A percentile compares a stretch with the other conserved stretches of the same genome.
These are phyloP conservation scores for Urophycis tenuis DNA, from an alignment of 2,797 vertebrate genomes.

Conservation along the genomic window DNA sequence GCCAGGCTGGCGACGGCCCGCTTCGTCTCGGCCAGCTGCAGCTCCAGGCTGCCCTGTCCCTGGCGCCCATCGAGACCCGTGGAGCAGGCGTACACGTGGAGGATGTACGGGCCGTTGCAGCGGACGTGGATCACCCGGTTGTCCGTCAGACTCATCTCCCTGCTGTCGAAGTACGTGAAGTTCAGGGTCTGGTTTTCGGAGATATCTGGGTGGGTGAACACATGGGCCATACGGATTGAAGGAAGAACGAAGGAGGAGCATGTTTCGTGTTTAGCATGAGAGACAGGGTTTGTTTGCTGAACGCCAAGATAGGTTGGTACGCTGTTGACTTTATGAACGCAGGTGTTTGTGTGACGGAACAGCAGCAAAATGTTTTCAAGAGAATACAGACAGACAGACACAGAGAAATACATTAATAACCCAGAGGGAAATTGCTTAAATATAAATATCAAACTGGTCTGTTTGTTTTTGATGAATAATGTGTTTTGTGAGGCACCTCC, in stretches of 20 bases:
- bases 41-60: conserved; percentile 14
- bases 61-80: rapidly evolving
- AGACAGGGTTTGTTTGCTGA: background rate
- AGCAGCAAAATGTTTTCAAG: background rate
- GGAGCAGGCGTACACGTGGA: conserved; percentile 41
- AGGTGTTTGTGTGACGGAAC: background rate
- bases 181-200: rapidly evolving
- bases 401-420: too few relatives aligned
- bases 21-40: background rate
- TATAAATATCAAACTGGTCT: background rate
- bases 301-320: background rate
- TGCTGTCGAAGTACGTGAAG: rapidly evolving
- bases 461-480: background rate
- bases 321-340: too few relatives aligned
- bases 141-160: background rate
- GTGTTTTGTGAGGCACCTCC: conserved; percentile 33
- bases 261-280: background rate
- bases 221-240: background rate
- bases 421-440: too few relatives aligned
- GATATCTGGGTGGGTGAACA: conserved; percentile 13
- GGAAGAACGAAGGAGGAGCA: background rate
- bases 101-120: conserved; percentile 55
- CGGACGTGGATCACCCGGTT: conserved; percentile 1
- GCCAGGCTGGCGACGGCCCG: rapidly evolving
- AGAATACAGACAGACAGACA: too few relatives aligned